Conservation (phyloP, 2,888 invertebrate species). For the Augiades crinisus region DNA sequence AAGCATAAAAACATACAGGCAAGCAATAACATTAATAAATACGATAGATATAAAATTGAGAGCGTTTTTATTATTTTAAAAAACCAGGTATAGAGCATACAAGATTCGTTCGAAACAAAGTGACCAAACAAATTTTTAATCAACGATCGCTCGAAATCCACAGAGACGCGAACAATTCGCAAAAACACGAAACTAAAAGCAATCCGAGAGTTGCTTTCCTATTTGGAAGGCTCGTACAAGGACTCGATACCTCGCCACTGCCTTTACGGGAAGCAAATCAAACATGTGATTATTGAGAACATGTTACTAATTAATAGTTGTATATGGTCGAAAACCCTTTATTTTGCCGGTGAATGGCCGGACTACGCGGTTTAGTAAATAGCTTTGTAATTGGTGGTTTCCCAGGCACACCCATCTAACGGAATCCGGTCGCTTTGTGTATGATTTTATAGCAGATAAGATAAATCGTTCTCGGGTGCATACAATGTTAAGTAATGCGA, state of each 20-base stretch:
- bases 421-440: conserved; percentile 26
- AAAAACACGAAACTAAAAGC: conserved; percentile 28
- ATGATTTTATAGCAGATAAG: conserved; percentile 30
- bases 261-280: conserved; percentile 39
- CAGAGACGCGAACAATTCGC: conserved; percentile 36
- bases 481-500: conserved; percentile 6
- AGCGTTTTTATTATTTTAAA: neutral
- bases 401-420: conserved; percentile 45
- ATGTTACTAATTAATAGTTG: conserved; percentile 53
- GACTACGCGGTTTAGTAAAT: conserved; percentile 31
- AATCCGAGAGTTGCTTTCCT: conserved; percentile 27
- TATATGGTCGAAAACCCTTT: conserved; percentile 38
- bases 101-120: neutral
- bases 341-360: conserved; percentile 33
- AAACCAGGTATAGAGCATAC: neutral
- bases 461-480: conserved; percentile 13
- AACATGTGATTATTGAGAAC: conserved; percentile 46
- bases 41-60: neutral
- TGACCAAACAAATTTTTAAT: conserved; percentile 14
- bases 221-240: conserved; percentile 26
- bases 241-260: conserved; percentile 33
- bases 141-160: conserved; percentile 23
- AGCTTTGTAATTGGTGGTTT: conserved; percentile 52
- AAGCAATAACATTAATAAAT: no score
- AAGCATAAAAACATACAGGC: no score